A percentile compares a stretch with the other conserved stretches of the same genome.
Evolutionary conservation across 2,888 invertebrate species (phyloP).

Genomic region (Lasioglossum marginatum): DNA sequence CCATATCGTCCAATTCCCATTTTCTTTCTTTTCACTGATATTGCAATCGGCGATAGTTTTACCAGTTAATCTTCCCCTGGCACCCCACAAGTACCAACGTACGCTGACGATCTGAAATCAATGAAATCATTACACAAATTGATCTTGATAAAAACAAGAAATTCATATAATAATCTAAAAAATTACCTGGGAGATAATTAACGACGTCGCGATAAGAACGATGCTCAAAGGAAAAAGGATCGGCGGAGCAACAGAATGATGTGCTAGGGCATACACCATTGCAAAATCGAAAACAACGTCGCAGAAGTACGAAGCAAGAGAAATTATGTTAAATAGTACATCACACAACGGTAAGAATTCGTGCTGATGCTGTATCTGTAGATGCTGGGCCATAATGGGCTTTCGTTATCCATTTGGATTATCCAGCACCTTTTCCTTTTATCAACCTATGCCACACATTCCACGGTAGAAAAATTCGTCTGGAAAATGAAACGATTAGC

Average conservation of each 20-base stretch:
- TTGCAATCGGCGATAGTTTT: slow-evolving; percentile 65
- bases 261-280: slow-evolving; percentile 93
- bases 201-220: slow-evolving; percentile 89
- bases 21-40: slow-evolving; percentile 72
- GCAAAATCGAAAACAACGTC: slow-evolving; percentile 95
- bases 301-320: slow-evolving; percentile 95
- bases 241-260: slow-evolving; percentile 82
- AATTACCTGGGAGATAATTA: slow-evolving; percentile 90
- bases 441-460: slow-evolving; percentile 61
- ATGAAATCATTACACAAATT: slow-evolving; percentile 17
- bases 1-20: slow-evolving; percentile 79
- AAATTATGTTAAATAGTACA: slow-evolving; percentile 95
- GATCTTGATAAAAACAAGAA: not conserved
- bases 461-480: slow-evolving; percentile 16
- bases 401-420: slow-evolving; percentile 83
- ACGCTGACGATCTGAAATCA: slow-evolving; percentile 88
- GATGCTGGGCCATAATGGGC: slow-evolving; percentile 84
- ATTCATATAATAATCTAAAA: not conserved
- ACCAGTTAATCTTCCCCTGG: slow-evolving; percentile 79
- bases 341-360: slow-evolving; percentile 97
- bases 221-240: slow-evolving; percentile 85
- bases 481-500: not conserved
- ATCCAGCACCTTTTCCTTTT: slow-evolving; percentile 70
- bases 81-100: slow-evolving; percentile 89
- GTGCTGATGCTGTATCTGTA: slow-evolving; percentile 79